A percentile compares a stretch with the other conserved stretches of the same genome.
phyloP scores from a whole-genome alignment of 1,140 invertebrate species.

The Steinernema khuongi region DNA sequence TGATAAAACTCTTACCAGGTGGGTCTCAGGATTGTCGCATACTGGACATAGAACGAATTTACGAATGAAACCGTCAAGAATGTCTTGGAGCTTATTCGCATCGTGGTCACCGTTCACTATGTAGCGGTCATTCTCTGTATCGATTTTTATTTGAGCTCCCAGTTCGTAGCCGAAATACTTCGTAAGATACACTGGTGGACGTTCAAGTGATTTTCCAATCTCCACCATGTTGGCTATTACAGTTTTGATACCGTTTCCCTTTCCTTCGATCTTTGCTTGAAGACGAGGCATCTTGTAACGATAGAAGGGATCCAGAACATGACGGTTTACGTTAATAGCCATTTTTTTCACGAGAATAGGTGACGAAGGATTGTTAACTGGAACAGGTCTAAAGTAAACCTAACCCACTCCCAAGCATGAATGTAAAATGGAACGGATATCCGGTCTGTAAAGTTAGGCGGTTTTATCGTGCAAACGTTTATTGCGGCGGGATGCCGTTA shows the following conservation, averaged over 20 bases:
- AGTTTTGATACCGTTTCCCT: constrained; percentile 99
- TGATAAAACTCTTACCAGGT: constrained; percentile 67
- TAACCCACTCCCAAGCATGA: no score
- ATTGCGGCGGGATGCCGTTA: no score
- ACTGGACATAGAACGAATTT: constrained; percentile 95
- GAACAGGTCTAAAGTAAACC: no score
- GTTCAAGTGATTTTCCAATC: constrained; percentile 89
- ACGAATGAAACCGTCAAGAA: constrained; percentile 91
- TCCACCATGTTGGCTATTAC: constrained; percentile 99
- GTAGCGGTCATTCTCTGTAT: constrained; percentile 96
- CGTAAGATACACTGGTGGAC: constrained; percentile 95
- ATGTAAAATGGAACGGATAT: no score
- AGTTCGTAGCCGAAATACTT: constrained; percentile 99
- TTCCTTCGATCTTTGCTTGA: constrained; percentile 79
- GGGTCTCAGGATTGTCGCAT: constrained; percentile 98
- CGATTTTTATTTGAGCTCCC: constrained; percentile 95
- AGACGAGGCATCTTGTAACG: constrained; percentile 99
- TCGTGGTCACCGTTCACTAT: constrained; percentile 99
- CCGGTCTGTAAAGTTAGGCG: no score
- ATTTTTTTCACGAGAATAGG: constrained; percentile 63
- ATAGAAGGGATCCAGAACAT: constrained; percentile 94
- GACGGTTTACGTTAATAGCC: constrained; percentile 92
- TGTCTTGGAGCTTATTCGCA: constrained; percentile 81
- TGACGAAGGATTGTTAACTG: constrained; percentile 29
- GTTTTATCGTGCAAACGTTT: no score